These are phyloP conservation scores for Drosophila eugracilis DNA, from an alignment of 1,140 invertebrate species.

Conservation along the genomic window DNA sequence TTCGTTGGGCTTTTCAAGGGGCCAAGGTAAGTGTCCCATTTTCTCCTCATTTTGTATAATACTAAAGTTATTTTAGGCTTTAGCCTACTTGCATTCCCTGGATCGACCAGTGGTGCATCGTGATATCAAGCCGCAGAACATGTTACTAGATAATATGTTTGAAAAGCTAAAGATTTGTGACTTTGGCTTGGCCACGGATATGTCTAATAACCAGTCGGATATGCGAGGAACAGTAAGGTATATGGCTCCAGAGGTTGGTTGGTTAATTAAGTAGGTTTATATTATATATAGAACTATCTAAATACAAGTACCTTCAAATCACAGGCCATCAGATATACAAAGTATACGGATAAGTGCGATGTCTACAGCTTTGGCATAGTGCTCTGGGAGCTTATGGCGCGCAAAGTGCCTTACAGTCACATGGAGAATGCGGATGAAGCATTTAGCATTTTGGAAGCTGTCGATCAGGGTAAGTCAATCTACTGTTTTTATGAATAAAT, in stretches of 20 bases:
- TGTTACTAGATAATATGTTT: slow-evolving; percentile 19
- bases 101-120: slow-evolving; percentile 33
- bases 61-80: slow-evolving; percentile 18
- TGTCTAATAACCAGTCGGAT: slow-evolving; percentile 7
- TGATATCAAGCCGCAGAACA: slow-evolving; percentile 44
- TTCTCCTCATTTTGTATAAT: neutral
- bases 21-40: slow-evolving; percentile 26
- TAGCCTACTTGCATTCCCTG: slow-evolving; percentile 30
- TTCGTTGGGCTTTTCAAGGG: slow-evolving; percentile 15
- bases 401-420: slow-evolving; percentile 23
- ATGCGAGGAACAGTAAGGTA: slow-evolving; percentile 19
- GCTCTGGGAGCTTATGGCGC: slow-evolving; percentile 43
- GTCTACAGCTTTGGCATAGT: slow-evolving; percentile 44
- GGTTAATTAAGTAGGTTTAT: neutral
- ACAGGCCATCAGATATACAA: neutral
- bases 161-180: slow-evolving; percentile 40
- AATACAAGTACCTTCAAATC: neutral
- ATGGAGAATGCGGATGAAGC: neutral
- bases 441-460: neutral
- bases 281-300: neutral
- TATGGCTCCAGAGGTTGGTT: slow-evolving; percentile 46
- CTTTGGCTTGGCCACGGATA: slow-evolving; percentile 18
- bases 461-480: neutral
- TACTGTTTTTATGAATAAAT: no score
- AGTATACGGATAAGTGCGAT: slow-evolving; percentile 46